A percentile compares a stretch with the other conserved stretches of the same genome.
These are phyloP conservation scores for Hirtodrosophila histrioides DNA, from an alignment of 2,888 invertebrate species.

Conservation along the genomic window DNA sequence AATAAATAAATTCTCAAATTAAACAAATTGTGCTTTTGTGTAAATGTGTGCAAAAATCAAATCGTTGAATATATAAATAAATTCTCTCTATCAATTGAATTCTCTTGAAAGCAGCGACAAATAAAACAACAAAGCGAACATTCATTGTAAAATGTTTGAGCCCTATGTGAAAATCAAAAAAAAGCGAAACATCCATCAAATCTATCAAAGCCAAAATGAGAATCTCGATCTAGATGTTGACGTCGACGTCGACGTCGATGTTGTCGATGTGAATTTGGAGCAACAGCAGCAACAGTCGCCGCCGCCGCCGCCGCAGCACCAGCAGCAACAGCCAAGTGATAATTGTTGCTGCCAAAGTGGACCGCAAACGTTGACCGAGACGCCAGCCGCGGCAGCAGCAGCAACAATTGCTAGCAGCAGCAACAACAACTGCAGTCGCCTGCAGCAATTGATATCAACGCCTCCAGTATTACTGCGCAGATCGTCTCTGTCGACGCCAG, in stretches of 20 bases:
- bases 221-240: slow-evolving; percentile 43
- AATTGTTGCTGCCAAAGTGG: slow-evolving; percentile 77
- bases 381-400: slow-evolving; percentile 53
- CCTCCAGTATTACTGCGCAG: slow-evolving; percentile 80
- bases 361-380: slow-evolving; percentile 43
- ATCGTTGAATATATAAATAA: slow-evolving; percentile 14
- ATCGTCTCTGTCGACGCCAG: slow-evolving; percentile 63
- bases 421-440: slow-evolving; percentile 79
- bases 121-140: slow-evolving; percentile 33
- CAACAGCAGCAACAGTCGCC: slow-evolving; percentile 34
- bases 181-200: slow-evolving; percentile 80
- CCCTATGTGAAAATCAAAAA: slow-evolving; percentile 84
- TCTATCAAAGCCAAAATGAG: slow-evolving; percentile 64
- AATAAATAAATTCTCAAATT: not conserved
- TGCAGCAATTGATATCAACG: slow-evolving; percentile 83
- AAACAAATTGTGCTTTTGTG: slow-evolving; percentile 38
- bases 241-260: slow-evolving; percentile 47
- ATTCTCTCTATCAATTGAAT: slow-evolving; percentile 4
- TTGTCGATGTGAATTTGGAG: slow-evolving; percentile 71
- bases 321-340: slow-evolving; percentile 53
- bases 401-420: slow-evolving; percentile 54
- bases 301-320: slow-evolving; percentile 26
- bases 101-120: slow-evolving; percentile 8
- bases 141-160: slow-evolving; percentile 83
- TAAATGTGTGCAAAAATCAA: slow-evolving; percentile 30